phyloP scores from a whole-genome alignment of 2,888 invertebrate species.

The Timema cristinae region DNA sequence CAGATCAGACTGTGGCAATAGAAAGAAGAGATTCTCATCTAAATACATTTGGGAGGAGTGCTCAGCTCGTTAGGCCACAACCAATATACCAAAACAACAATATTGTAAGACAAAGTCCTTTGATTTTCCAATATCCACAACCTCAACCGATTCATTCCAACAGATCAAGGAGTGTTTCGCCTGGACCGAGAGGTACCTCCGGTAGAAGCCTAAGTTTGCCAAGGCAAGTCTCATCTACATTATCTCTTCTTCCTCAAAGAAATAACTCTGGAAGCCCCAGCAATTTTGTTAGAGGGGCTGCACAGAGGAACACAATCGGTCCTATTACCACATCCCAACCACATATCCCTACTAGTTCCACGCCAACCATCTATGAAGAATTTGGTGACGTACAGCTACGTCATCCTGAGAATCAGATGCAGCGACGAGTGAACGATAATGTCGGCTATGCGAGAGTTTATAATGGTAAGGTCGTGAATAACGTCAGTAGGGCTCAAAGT shows the following conservation, averaged over 20 bases:
- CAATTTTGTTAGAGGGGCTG: conserved; percentile 22
- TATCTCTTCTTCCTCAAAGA: conserved; percentile 3
- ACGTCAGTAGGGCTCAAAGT: conserved; percentile 1
- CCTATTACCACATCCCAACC: conserved; percentile 22
- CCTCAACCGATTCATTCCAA: background rate
- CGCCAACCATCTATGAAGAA: conserved; percentile 27
- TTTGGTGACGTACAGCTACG: conserved; percentile 18
- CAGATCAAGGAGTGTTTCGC: conserved; percentile 46
- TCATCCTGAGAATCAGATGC: conserved; percentile 20
- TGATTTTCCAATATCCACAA: conserved; percentile 9
- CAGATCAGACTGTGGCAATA: background rate
- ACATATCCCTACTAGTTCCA: conserved; percentile 6
- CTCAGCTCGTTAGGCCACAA: conserved; percentile 18
- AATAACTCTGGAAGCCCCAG: background rate
- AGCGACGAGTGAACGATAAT: background rate
- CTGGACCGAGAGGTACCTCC: conserved; percentile 41
- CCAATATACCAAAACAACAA: conserved; percentile 18
- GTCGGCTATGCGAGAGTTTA: background rate
- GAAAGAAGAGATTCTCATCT: conserved; percentile 4
- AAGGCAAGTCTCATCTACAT: conserved; percentile 31
- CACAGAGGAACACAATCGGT: conserved; percentile 27
- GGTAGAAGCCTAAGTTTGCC: conserved; percentile 47
- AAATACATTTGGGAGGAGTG: conserved; percentile 8
- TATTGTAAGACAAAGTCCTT: background rate
- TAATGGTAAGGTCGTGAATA: conserved; percentile 8